Evolutionary conservation across 2,113 vertebrate species (phyloP).

Genomic region (Malaclemys terrapin): DNA sequence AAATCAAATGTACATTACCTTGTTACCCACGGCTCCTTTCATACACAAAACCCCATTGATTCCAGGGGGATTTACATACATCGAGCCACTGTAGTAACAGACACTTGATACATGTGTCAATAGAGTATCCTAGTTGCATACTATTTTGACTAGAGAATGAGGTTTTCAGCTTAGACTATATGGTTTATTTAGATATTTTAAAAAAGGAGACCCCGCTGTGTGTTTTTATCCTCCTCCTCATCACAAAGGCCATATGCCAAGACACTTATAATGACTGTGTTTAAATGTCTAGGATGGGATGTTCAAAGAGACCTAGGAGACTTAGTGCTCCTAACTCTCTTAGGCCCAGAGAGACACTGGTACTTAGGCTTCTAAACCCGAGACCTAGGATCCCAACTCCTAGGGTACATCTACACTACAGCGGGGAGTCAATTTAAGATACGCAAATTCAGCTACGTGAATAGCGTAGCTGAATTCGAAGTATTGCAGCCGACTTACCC

Average conservation of each 20-base stretch:
- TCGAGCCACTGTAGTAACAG: background rate
- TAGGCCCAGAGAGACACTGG: background rate
- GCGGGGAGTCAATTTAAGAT: too few species aligned
- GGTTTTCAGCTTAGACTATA: background rate
- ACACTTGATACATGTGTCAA: background rate
- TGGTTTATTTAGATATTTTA: background rate
- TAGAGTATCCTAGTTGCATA: background rate
- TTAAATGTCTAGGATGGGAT: background rate
- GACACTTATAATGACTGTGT: background rate
- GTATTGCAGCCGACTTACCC: too few species aligned
- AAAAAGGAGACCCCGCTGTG: background rate
- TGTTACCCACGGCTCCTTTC: accelerated
- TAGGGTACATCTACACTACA: too few species aligned
- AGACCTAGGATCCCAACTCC: background rate
- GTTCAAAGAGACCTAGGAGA: background rate
- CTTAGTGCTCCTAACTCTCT: background rate
- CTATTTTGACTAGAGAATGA: background rate
- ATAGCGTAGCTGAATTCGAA: too few species aligned
- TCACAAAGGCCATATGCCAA: accelerated
- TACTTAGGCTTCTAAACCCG: background rate
- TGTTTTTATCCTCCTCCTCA: background rate
- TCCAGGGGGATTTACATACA: accelerated
- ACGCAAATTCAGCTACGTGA: too few species aligned
- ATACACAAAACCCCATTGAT: background rate
- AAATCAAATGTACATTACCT: background rate